These are phyloP conservation scores for Elmis aenea DNA, from an alignment of 2,888 invertebrate species.

Conservation along the genomic window DNA sequence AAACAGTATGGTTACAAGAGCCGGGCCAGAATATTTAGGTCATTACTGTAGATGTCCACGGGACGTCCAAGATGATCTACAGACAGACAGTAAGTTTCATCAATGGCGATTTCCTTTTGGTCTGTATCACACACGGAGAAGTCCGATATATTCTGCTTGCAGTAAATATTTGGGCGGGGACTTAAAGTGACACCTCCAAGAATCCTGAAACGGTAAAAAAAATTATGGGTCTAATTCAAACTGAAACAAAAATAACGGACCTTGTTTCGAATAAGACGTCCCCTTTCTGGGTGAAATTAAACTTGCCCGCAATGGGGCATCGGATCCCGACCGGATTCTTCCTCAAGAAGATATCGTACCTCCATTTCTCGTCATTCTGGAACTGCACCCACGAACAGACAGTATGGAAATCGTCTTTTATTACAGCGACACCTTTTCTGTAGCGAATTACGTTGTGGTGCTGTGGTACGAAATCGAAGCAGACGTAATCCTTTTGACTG, in stretches of 20 bases:
- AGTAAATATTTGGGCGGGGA: constrained; percentile 88
- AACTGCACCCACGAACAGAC: constrained; percentile 95
- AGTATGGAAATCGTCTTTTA: constrained; percentile 84
- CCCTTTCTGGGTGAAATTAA: constrained; percentile 88
- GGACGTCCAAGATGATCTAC: constrained; percentile 93
- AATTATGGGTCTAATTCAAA: constrained; percentile 2
- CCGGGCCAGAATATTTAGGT: no score
- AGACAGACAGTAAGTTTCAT: constrained; percentile 94
- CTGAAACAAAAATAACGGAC: constrained; percentile 14
- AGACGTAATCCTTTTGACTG: constrained; percentile 95
- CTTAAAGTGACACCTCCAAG: constrained; percentile 92
- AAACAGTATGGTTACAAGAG: constrained; percentile 6
- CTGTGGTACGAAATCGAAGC: constrained; percentile 92
- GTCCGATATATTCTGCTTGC: constrained; percentile 91
- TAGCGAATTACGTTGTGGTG: constrained; percentile 95
- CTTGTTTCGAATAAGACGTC: constrained; percentile 83
- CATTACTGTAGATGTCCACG: constrained; percentile 88
- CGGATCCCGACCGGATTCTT: constrained; percentile 86
- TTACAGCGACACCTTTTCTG: constrained; percentile 81
- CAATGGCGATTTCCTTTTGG: constrained; percentile 89
- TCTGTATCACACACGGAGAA: constrained; percentile 94
- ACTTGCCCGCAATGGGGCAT: constrained; percentile 96
- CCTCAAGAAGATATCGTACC: constrained; percentile 79
- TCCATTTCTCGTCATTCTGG: constrained; percentile 77
- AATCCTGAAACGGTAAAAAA: constrained; percentile 61